Base-by-base conservation (phyloP, 2,113 vertebrate species). In the Nesospiza acunhae region DNA sequence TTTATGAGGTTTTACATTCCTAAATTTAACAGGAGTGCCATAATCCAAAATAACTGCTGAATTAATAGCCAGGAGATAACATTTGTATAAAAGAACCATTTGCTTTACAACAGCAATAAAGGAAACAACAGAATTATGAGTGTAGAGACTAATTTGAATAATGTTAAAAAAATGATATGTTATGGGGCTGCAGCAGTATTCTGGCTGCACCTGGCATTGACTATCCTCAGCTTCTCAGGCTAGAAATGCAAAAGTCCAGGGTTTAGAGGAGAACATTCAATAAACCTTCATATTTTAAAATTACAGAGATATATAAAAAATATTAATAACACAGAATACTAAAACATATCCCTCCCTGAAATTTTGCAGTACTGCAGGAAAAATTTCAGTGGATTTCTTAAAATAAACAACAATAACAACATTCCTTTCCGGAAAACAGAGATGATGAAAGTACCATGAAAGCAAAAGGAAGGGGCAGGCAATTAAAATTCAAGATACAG, bases 41-140 rank as follows among this genome's bases (percentile, higher is more conserved):
- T 97, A 97, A 96, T 98, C 97, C 94, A 97, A 98, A 98, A 97
- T 97, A 98, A 98, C 94, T 94, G 95, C 97, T 97, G 97, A 97
- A 98, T 98, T 98, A 98, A 98, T 97, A 98, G 97, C 86, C 92
- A 97, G 96, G 94, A 98, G 97, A 98, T 98, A 98, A 98, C 97
- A 97, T 98, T 98, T 98, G 97, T 98, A 97, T 97, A 98, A 97
- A 97, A 98, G 96, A 98, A 97, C 95, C 97, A 97, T 98, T 98
- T 98, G 93, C 94, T 98, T 98, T 98, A 98, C 94, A 96, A 96
- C 97, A 91, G 97, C 97, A 98, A 97, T 98, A 98, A 98, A 98
- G 96, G 93, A 97, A 98, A 98, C 97, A 96, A 97, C 93, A 97
- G 98, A 98, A 97, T 98, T 97, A 98, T 97, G 97, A 97, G 94